phyloP scores from a whole-genome alignment of 2,888 invertebrate genomes.

The Ichneumon xanthorius region DNA sequence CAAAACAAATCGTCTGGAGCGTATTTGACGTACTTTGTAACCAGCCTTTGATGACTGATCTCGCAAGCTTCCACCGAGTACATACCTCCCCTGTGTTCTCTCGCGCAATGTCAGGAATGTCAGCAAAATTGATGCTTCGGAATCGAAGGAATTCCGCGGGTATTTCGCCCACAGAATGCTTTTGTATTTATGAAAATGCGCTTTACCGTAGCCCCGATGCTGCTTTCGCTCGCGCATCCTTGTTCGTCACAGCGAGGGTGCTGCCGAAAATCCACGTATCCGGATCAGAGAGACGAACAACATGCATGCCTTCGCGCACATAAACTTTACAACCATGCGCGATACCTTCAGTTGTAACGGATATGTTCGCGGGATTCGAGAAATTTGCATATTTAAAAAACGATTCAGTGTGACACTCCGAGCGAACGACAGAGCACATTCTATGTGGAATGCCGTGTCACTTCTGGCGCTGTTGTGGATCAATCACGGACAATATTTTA shows the following conservation, averaged over 20 bases:
- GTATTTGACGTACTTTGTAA: not conserved
- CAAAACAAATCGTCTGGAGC: too few species aligned
- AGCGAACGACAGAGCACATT: slow-evolving; percentile 32
- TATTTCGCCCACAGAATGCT: slow-evolving; percentile 12
- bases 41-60: not conserved
- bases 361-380: not conserved
- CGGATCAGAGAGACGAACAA: slow-evolving; percentile 8
- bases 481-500: slow-evolving; percentile 78
- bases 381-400: slow-evolving; percentile 80
- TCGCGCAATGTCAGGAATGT: not conserved
- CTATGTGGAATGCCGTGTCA: slow-evolving; percentile 39
- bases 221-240: not conserved
- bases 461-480: slow-evolving; percentile 69
- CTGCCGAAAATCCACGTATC: slow-evolving; percentile 49
- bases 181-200: slow-evolving; percentile 46
- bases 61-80: not conserved
- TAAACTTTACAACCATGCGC: not conserved
- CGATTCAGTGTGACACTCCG: slow-evolving; percentile 60
- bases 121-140: not conserved
- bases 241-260: slow-evolving; percentile 7
- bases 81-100: not conserved
- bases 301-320: not conserved
- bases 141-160: not conserved
- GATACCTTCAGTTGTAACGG: not conserved
- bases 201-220: slow-evolving; percentile 14